phyloP scores from a whole-genome alignment of 2,888 invertebrate species.

The Temnothorax rugatulus region DNA sequence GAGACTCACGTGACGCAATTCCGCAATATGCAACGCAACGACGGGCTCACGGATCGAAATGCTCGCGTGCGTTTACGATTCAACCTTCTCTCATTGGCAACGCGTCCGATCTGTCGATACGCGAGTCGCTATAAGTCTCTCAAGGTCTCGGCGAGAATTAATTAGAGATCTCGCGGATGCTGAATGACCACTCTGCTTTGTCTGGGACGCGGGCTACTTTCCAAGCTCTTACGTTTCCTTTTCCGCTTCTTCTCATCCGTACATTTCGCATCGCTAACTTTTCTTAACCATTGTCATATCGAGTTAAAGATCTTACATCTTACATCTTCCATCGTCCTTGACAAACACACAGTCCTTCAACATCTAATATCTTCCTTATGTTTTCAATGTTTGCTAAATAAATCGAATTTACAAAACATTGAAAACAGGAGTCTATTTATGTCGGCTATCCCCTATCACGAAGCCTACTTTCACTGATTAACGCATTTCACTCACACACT shows the following conservation, averaged over 20 bases:
- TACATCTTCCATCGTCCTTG: not conserved
- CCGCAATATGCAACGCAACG: not conserved
- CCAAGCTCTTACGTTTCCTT: not conserved
- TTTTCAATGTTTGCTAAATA: not conserved
- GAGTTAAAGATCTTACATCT: not conserved
- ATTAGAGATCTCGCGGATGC: not conserved
- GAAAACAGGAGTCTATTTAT: not conserved
- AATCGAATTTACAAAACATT: not conserved
- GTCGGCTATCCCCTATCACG: not conserved
- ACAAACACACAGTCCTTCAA: not conserved
- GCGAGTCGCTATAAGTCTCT: not conserved
- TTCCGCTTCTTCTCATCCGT: not conserved
- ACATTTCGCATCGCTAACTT: not conserved
- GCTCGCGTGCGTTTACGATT: not conserved
- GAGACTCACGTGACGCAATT: constrained; percentile 14
- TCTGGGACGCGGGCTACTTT: not conserved
- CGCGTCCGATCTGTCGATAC: not conserved
- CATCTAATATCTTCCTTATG: not conserved
- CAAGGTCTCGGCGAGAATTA: constrained; percentile 20
- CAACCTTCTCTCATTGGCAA: constrained; percentile 25
- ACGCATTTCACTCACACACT: not conserved
- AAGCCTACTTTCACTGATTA: constrained; percentile 1
- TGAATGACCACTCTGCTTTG: not conserved
- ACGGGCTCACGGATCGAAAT: constrained; percentile 11
- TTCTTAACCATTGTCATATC: not conserved